Evolutionary conservation across 1,140 invertebrate species (phyloP).

Genomic region (Oedothorax gibbosus): DNA sequence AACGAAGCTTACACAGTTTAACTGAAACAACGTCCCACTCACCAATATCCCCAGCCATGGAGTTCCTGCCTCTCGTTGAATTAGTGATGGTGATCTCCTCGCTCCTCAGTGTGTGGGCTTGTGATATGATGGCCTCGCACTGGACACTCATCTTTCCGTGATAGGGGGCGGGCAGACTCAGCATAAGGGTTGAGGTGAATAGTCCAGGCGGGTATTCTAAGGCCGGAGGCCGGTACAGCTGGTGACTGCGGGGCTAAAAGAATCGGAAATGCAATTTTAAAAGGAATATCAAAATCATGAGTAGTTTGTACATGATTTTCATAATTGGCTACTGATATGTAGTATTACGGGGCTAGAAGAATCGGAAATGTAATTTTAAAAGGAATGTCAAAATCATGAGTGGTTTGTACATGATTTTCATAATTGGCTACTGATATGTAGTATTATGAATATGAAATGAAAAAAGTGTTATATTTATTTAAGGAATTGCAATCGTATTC

Average conservation of each 20-base stretch:
- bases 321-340: no score
- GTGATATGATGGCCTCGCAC: slow-evolving; percentile 51
- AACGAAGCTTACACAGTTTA: no score
- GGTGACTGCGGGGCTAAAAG: slow-evolving; percentile 1
- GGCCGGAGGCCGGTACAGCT: slow-evolving; percentile 11
- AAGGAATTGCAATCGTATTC: no score
- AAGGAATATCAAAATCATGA: neutral
- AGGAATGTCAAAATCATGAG: neutral
- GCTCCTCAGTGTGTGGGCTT: slow-evolving; percentile 30
- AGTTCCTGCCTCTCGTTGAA: neutral
- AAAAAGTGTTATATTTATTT: no score
- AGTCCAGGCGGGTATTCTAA: slow-evolving; percentile 7
- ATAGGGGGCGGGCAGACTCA: slow-evolving; percentile 2
- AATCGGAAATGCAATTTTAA: neutral
- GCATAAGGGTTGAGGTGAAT: slow-evolving; percentile 20
- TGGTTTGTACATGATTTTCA: no score
- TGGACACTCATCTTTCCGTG: slow-evolving; percentile 33
- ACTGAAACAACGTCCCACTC: no score
- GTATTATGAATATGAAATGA: no score
- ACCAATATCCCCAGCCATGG: slow-evolving; percentile 8
- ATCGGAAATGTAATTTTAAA: neutral
- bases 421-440: no score
- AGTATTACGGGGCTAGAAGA: neutral
- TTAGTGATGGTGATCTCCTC: slow-evolving; percentile 50
- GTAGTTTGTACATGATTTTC: no score